Evolutionary conservation across 2,888 invertebrate genomes (phyloP).

Genomic region (Panzeria rudis): DNA sequence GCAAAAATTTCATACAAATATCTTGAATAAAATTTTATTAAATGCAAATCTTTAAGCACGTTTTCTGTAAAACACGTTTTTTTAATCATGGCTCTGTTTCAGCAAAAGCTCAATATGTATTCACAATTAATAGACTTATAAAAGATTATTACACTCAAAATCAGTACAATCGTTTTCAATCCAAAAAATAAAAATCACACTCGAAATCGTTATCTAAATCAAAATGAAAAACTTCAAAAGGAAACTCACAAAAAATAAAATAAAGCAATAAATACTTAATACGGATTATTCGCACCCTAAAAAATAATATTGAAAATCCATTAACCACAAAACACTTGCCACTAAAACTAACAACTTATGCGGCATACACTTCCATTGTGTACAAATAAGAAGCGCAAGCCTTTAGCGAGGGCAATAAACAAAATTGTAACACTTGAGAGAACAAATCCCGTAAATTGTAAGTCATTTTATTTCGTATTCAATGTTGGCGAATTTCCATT

Average conservation of each 20-base stretch:
- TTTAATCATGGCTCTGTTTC: no score
- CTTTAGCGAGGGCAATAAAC: conserved; percentile 74
- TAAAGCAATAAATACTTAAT: conserved; percentile 75
- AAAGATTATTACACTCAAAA: conserved; percentile 54
- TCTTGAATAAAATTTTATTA: no score
- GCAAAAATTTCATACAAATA: no score
- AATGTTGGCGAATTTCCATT: conserved; percentile 30
- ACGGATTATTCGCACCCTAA: conserved; percentile 75
- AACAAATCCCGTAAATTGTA: conserved; percentile 72
- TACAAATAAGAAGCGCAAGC: conserved; percentile 43
- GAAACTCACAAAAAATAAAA: conserved; percentile 51
- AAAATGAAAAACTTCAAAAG: conserved; percentile 41
- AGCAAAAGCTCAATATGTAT: background rate
- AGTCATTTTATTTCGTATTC: conserved; percentile 56
- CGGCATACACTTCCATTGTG: conserved; percentile 32
- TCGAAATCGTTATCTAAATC: conserved; percentile 43
- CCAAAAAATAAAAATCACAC: conserved; percentile 53
- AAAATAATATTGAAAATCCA: conserved; percentile 75
- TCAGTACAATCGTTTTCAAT: conserved; percentile 62
- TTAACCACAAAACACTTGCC: conserved; percentile 75
- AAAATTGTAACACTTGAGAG: conserved; percentile 76
- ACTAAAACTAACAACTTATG: conserved; percentile 49
- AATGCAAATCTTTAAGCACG: no score
- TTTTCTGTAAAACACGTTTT: no score
- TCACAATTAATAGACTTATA: conserved; percentile 55